Percentiles rank a stretch among this genome's conserved stretches.
Evolutionary conservation across 2,888 invertebrate species (phyloP).

Genomic region (Ptycholaimellus sp.): DNA sequence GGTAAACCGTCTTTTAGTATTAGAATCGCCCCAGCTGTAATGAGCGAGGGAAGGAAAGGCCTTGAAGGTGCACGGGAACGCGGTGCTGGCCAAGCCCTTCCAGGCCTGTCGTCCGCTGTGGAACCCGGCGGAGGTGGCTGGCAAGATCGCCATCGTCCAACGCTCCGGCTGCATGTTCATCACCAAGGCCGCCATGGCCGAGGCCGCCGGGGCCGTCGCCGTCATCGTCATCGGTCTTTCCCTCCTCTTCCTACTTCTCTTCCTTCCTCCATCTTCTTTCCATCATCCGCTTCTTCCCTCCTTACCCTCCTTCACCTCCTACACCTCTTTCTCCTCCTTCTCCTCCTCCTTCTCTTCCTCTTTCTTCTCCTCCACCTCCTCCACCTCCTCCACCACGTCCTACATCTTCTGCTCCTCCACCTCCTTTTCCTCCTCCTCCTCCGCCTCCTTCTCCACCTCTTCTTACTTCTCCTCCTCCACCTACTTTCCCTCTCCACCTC

Average conservation of each 20-base stretch:
- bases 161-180: constrained; percentile 85
- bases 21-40: too few relatives aligned
- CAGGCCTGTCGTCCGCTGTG: constrained; percentile 38
- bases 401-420: background rate
- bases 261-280: background rate
- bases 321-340: background rate
- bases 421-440: too few relatives aligned
- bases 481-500: background rate
- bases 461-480: background rate
- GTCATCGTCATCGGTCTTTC: constrained; percentile 45
- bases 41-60: too few relatives aligned
- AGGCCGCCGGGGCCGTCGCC: constrained; percentile 54
- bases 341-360: background rate
- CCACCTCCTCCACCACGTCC: background rate
- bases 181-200: constrained; percentile 62
- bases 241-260: background rate
- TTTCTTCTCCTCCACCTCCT: background rate
- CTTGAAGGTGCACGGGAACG: constrained; percentile 38
- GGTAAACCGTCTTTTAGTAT: too few relatives aligned
- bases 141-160: constrained; percentile 57
- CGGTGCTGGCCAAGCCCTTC: constrained; percentile 45
- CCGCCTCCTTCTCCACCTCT: too few relatives aligned
- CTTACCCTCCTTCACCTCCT: background rate
- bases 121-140: constrained; percentile 39
- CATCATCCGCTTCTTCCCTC: too few relatives aligned